Conservation (phyloP, 2,797 vertebrate genomes). For the Carduelis carduelis region DNA sequence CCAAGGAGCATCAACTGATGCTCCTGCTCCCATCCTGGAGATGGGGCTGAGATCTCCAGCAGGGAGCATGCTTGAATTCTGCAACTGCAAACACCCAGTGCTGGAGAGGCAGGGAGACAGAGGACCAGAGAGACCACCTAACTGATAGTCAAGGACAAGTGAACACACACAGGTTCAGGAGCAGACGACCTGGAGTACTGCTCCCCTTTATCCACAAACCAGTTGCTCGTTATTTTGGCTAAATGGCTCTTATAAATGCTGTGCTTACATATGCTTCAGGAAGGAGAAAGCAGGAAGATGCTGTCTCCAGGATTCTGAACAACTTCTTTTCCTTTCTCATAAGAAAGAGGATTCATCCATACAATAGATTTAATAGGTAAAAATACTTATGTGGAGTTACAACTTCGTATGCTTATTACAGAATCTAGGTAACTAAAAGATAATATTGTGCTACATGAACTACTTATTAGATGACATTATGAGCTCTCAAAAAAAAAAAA, state of each 20-base stretch:
- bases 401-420: not conserved
- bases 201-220: not conserved
- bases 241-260: not conserved
- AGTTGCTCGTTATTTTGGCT: not conserved
- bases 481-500: not conserved
- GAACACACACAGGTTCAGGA: accelerated
- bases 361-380: not conserved
- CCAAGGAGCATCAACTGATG: not conserved
- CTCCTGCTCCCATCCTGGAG: not conserved
- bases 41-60: accelerated
- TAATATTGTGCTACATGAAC: not conserved
- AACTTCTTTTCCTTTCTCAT: not conserved
- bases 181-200: not conserved
- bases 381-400: not conserved
- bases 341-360: not conserved
- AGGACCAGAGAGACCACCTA: no score
- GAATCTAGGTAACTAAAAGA: not conserved
- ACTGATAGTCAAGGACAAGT: not conserved
- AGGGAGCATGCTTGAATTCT: accelerated
- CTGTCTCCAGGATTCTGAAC: not conserved
- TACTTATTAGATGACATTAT: not conserved
- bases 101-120: not conserved
- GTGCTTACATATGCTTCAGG: not conserved
- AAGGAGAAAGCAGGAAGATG: not conserved
- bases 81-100: accelerated